Conservation (phyloP, 2,113 vertebrate genomes). For the Alouatta palliata region DNA sequence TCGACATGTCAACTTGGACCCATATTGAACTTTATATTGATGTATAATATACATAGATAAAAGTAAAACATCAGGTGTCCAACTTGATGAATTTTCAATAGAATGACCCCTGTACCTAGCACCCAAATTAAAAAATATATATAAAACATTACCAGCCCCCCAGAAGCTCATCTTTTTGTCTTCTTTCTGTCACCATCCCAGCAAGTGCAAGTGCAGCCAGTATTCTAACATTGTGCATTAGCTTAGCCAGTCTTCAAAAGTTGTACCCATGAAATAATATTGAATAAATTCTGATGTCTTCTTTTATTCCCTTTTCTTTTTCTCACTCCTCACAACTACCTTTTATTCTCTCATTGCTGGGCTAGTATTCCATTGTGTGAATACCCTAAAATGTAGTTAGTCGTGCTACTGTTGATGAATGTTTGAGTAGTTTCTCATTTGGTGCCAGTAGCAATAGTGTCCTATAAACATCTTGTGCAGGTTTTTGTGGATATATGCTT, state of each 20-base stretch:
- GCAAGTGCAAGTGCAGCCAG: background rate
- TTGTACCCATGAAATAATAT: background rate
- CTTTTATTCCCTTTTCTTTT: background rate
- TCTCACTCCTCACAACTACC: too few species aligned
- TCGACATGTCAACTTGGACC: background rate
- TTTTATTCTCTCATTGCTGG: background rate
- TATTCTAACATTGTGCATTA: background rate
- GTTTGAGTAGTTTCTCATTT: background rate
- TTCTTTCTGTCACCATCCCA: background rate
- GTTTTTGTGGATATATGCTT: background rate
- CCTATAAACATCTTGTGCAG: background rate
- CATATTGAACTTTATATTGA: background rate
- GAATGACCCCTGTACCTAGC: background rate
- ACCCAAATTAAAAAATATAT: background rate
- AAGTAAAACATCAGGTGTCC: background rate
- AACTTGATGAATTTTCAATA: background rate
- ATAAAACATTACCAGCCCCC: background rate
- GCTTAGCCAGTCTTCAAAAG: background rate
- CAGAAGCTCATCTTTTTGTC: background rate
- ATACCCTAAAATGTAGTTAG: background rate
- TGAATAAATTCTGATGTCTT: background rate
- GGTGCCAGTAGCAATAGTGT: background rate
- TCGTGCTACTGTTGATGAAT: background rate
- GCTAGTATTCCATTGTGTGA: background rate
- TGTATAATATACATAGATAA: background rate